Base-by-base conservation (phyloP, 2,888 invertebrate species). In the Siphonodentalium dalli region DNA sequence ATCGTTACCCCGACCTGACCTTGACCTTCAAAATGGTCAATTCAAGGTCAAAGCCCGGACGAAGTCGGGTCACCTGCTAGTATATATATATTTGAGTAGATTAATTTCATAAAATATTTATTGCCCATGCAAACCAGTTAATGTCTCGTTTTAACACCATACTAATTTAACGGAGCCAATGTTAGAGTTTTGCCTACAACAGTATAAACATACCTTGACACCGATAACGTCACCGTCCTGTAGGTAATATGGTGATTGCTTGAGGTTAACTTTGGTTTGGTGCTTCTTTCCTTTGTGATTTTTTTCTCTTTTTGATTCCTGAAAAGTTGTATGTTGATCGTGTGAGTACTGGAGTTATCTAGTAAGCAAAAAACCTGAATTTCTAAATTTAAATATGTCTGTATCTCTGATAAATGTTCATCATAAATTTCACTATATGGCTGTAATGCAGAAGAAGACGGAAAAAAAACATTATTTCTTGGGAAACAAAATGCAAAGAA, bases 151-250 rank as follows among this genome's bases (percentile, higher is more conserved):
- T n/a, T n/a, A n/a, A n/a, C n/a, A n/a, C n/a, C n/a, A n/a, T n/a
- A n/a, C n/a, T n/a, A n/a, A n/a, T n/a, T n/a, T n/a, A n/a, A n/a
- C n/a, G n/a, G n/a, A n/a, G n/a, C n/a, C n/a, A n/a, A n/a, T n/a
- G n/a, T n/a, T n/a, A n/a, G n/a, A n/a, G n/a, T n/a, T n/a, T n/a
- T n/a, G n/a, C n/a, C n/a, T n/a, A 23, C n/a, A 6, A 9, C 3
- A 38, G 3, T 34, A 1, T 15, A 20, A 6, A 44, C 45, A 40
- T 62, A 79, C 80, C 69, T 78, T 79, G 7, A 77, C 74, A 20
- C 78, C 80, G 34, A 80, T 75, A 8, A 69, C 61, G 54, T 79
- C 79, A 5, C 80, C 80, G 66, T 80, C 80, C 37, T 68, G 68
- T 7, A 80, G 54, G 41, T 66, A 60, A 50, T 69, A 79, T 8